Evolutionary conservation across 2,888 invertebrate genomes (phyloP).

Genomic region (Myathropa florea): DNA sequence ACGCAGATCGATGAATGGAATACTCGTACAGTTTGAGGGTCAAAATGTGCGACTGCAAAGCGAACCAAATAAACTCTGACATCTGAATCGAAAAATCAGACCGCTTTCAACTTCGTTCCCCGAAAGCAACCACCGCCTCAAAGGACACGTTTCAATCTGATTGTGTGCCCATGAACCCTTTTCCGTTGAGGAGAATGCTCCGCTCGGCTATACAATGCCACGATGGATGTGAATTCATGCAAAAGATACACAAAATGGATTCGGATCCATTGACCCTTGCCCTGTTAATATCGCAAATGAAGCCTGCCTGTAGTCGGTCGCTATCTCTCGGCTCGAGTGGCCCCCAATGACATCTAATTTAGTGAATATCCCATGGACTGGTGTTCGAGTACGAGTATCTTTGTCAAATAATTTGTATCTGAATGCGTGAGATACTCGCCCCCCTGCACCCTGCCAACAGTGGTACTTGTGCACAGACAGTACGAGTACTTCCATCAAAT

Average conservation of each 20-base stretch:
- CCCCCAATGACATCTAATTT: neutral
- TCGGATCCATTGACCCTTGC: neutral
- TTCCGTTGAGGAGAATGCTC: neutral
- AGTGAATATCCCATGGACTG: neutral
- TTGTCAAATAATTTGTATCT: slow-evolving; percentile 1
- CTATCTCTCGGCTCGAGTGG: neutral
- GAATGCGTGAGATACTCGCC: neutral
- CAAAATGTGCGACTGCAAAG: neutral
- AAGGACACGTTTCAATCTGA: neutral
- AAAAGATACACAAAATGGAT: neutral
- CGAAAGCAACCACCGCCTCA: neutral
- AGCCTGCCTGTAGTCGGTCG: neutral
- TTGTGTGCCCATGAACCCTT: neutral
- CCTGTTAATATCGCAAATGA: neutral
- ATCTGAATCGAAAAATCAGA: neutral
- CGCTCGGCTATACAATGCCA: no score
- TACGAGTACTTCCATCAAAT: neutral
- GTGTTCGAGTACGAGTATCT: no score
- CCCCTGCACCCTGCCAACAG: neutral
- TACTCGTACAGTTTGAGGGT: no score
- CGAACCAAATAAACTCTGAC: neutral
- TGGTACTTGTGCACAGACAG: neutral
- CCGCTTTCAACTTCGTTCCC: neutral
- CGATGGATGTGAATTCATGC: neutral
- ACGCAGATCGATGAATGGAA: neutral